Percentiles rank a stretch among this genome's conserved stretches.
Conservation (phyloP, 1,140 invertebrate genomes). For the Saccostrea echinata region DNA sequence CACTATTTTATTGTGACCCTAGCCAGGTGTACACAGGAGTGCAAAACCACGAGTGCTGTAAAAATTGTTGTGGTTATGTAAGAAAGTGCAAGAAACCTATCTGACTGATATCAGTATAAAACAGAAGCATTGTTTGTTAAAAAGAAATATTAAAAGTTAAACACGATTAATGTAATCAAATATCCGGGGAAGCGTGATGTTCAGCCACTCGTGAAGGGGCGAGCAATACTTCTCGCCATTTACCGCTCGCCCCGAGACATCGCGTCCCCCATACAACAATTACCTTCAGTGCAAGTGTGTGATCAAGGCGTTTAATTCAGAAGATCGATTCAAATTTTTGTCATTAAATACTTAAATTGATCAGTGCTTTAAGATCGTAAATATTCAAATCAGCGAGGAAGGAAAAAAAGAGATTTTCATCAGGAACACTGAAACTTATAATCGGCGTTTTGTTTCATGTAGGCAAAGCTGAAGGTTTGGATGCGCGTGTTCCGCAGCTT, state of each 20-base stretch:
- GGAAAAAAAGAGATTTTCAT: slow-evolving; percentile 23
- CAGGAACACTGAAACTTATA: slow-evolving; percentile 23
- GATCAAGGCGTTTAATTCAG: slow-evolving; percentile 25
- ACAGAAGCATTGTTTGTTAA: background rate
- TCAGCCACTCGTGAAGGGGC: slow-evolving; percentile 25
- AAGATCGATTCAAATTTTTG: slow-evolving; percentile 31
- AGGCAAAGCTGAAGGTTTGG: slow-evolving; percentile 5
- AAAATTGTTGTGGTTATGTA: slow-evolving; percentile 29
- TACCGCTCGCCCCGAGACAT: background rate
- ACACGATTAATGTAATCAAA: slow-evolving; percentile 19
- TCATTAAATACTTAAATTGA: slow-evolving; percentile 37
- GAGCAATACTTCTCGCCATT: slow-evolving; percentile 19
- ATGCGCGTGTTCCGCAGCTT: slow-evolving; percentile 22
- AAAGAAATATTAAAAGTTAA: background rate
- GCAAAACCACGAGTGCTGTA: background rate
- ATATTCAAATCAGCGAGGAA: slow-evolving; percentile 34
- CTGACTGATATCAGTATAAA: background rate
- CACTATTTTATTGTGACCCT: background rate
- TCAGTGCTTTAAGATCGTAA: slow-evolving; percentile 30
- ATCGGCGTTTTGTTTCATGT: slow-evolving; percentile 35
- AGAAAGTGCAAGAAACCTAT: slow-evolving; percentile 31
- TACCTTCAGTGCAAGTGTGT: slow-evolving; percentile 28
- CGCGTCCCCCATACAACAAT: slow-evolving; percentile 24
- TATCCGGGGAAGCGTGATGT: background rate
- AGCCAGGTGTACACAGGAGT: background rate